A percentile compares a stretch with the other conserved stretches of the same genome.
These are phyloP conservation scores for Drosophila nasuta DNA, from an alignment of 1,140 invertebrate genomes.

Conservation along the genomic window DNA sequence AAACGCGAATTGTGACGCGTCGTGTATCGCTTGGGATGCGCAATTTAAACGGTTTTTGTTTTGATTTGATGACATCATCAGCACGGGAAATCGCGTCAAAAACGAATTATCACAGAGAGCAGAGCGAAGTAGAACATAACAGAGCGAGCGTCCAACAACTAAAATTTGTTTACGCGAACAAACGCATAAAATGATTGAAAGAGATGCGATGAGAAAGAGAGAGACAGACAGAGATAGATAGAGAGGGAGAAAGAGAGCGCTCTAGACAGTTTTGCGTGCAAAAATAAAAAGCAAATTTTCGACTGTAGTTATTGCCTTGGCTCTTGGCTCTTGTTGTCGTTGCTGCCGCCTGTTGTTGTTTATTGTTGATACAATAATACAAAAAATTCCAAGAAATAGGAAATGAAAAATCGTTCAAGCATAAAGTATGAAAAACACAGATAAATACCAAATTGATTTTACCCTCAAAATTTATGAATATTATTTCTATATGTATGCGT, in stretches of 20 bases:
- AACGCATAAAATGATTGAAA: conserved; percentile 24
- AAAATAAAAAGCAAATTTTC: conserved; percentile 49
- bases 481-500: background rate
- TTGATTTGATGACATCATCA: conserved; percentile 77
- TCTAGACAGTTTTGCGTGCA: conserved; percentile 42
- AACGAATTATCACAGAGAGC: conserved; percentile 63
- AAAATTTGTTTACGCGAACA: conserved; percentile 67
- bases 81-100: conserved; percentile 60
- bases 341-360: conserved; percentile 49
- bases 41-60: conserved; percentile 72
- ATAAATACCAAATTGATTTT: conserved; percentile 71
- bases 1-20: background rate
- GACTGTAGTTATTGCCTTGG: conserved; percentile 38
- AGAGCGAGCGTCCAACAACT: conserved; percentile 1
- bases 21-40: background rate
- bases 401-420: conserved; percentile 79
- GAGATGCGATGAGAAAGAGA: background rate
- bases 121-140: background rate
- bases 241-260: background rate
- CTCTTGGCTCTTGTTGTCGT: conserved; percentile 7
- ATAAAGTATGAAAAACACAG: conserved; percentile 77
- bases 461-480: conserved; percentile 38
- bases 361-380: conserved; percentile 58
- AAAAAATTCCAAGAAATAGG: conserved; percentile 59
- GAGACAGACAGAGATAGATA: background rate